These are phyloP conservation scores for Ia io DNA, from an alignment of 2,113 vertebrate species.

Conservation along the genomic window DNA sequence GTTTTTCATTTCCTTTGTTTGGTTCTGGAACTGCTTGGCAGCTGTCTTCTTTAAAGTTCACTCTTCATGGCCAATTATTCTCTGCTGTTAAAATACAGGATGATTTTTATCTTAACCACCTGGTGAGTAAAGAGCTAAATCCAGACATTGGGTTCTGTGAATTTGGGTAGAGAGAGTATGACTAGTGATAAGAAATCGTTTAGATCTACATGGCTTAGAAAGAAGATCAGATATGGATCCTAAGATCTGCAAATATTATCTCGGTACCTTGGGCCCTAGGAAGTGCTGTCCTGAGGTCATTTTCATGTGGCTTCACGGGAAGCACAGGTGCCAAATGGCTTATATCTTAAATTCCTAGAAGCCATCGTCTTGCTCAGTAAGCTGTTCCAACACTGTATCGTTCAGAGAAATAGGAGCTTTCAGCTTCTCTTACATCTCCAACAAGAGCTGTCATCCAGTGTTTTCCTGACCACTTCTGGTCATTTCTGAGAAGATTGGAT, in stretches of 20 bases:
- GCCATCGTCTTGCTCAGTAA: neutral
- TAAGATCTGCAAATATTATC: neutral
- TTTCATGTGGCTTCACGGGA: neutral
- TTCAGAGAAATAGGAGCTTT: neutral
- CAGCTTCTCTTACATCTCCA: neutral
- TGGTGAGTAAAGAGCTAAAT: neutral
- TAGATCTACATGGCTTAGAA: neutral
- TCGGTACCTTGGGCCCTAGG: neutral
- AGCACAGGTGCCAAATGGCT: neutral
- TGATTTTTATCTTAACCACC: neutral
- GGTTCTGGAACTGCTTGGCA: conserved; percentile 1
- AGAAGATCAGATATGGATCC: neutral
- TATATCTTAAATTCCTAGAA: neutral
- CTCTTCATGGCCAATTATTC: neutral
- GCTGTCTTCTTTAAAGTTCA: neutral
- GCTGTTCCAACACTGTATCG: neutral
- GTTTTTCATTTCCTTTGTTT: conserved; percentile 66
- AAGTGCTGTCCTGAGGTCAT: neutral
- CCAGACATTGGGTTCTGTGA: neutral
- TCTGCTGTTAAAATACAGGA: neutral
- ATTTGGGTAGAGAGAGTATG: neutral
- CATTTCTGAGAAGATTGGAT: neutral
- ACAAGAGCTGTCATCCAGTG: neutral
- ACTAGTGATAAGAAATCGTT: neutral
- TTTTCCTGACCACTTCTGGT: neutral